Percentiles rank a stretch among this genome's conserved stretches.
Evolutionary conservation across 1,140 invertebrate genomes (phyloP).

Genomic region (Drosophila kurseongensis): DNA sequence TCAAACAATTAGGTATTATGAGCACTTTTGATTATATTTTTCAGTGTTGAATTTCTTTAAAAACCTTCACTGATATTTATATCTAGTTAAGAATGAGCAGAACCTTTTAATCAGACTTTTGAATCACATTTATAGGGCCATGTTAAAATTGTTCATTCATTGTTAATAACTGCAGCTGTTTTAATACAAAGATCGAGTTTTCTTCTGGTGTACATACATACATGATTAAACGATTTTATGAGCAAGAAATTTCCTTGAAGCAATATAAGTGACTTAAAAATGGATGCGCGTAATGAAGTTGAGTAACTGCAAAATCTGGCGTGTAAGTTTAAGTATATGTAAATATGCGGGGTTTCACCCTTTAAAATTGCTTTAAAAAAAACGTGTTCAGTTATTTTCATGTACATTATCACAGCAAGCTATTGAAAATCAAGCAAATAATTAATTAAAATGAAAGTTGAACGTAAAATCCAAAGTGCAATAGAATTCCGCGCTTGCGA

Average conservation of each 20-base stretch:
- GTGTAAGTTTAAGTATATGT: too few relatives aligned
- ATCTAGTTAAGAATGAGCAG: not conserved
- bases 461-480: conserved; percentile 56
- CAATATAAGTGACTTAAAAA: too few relatives aligned
- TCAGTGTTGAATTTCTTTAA: not conserved
- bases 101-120: not conserved
- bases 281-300: not conserved
- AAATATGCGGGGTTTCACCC: too few relatives aligned
- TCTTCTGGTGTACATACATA: not conserved
- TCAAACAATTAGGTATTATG: too few relatives aligned
- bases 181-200: not conserved
- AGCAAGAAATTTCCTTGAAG: too few relatives aligned
- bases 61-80: not conserved
- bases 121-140: too few relatives aligned
- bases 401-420: conserved; percentile 14
- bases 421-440: conserved; percentile 31
- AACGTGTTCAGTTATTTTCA: not conserved
- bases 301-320: not conserved
- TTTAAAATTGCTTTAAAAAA: not conserved
- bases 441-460: conserved; percentile 39
- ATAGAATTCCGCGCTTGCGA: conserved; percentile 35
- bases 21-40: too few relatives aligned
- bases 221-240: too few relatives aligned
- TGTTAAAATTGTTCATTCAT: too few relatives aligned
- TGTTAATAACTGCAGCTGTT: not conserved